Base-by-base conservation (phyloP, 2,888 invertebrate species). In the Ichneumon xanthorius region DNA sequence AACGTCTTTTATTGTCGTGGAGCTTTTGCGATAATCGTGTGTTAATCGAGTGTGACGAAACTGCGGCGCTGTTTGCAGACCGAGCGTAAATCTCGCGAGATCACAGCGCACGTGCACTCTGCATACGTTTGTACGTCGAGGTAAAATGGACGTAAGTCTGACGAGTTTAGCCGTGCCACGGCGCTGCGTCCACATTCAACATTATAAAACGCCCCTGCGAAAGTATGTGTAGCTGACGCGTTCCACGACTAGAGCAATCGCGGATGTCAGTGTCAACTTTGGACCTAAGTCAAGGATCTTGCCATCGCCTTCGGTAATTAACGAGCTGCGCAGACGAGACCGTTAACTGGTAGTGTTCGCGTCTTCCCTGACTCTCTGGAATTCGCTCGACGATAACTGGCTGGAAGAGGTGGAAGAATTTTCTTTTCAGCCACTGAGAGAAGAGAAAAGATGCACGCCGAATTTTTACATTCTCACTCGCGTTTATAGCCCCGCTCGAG, bases 261-360 rank as follows among this genome's bases (percentile, higher is more conserved):
- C 68, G 45, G 53, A 67, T 68, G 75, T 79, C 70, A 55, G 19
- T 65, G 72, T 76, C 50, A 84, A 33, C 85, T 86, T 88, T 73
- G 72, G 45, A 73, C 72, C 72, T 86, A 72, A 82, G 85, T 88
- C 88, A 88, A 89, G 88, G 89, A 86, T 83, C 75, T 58, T 75
- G 67, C 50, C 53, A 68, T 78, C 58, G 78, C 48, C 82, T 82
- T 81, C 37, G 73, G 72, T 84, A 85, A 88, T 86, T 86, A 89
- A 87, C 84, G 67, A 82, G 58, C 58, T 80, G 65, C 76, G 80
- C 68, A 87, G 88, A 86, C 67, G 76, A 78, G 72, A 77, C 58
- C 45, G 48, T 22, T 30, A 48, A 72, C 72, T 50, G 58, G 61
- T 80, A 50, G 45, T 61, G 63, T 61, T 37, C 53, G 48, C 67